Evolutionary conservation across 1,140 invertebrate species (phyloP).

Genomic region (Trachymyrmex septentrionalis): DNA sequence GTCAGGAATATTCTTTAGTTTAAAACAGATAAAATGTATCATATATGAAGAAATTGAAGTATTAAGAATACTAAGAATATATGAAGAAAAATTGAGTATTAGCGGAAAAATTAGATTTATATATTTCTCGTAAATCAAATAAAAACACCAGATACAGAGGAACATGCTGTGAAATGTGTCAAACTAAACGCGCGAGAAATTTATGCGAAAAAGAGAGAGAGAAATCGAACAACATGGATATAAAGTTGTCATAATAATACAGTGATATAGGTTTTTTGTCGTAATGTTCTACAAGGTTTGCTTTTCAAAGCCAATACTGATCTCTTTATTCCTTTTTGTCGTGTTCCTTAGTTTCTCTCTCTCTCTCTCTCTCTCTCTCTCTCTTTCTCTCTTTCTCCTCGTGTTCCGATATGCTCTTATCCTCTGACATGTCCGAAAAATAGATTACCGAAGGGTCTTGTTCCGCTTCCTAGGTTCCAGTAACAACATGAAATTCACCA

Average conservation of each 20-base stretch:
- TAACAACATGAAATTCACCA: slow-evolving; percentile 27
- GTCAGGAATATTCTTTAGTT: not conserved
- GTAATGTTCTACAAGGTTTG: not conserved
- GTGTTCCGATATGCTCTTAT: not conserved
- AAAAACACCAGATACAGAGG: not conserved
- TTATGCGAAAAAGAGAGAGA: not conserved
- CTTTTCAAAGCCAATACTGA: slow-evolving; percentile 13
- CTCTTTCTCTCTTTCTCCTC: not conserved
- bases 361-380: not conserved
- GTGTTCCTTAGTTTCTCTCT: not conserved
- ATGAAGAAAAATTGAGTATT: not conserved
- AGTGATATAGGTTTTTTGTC: not conserved
- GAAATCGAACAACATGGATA: slow-evolving; percentile 2
- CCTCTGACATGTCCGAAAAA: slow-evolving; percentile 37
- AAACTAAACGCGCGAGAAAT: not conserved
- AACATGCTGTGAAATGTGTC: not conserved
- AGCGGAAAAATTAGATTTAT: not conserved
- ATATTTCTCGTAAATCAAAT: not conserved
- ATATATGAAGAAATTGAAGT: not conserved
- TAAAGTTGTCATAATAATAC: slow-evolving; percentile 24
- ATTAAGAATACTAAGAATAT: too few species aligned
- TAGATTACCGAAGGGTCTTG: slow-evolving; percentile 28
- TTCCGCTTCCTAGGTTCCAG: slow-evolving; percentile 22
- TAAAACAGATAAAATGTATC: not conserved
- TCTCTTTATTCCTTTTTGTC: not conserved